These are phyloP conservation scores for Sardina pilchardus DNA, from an alignment of 2,113 vertebrate species.

Conservation along the genomic window DNA sequence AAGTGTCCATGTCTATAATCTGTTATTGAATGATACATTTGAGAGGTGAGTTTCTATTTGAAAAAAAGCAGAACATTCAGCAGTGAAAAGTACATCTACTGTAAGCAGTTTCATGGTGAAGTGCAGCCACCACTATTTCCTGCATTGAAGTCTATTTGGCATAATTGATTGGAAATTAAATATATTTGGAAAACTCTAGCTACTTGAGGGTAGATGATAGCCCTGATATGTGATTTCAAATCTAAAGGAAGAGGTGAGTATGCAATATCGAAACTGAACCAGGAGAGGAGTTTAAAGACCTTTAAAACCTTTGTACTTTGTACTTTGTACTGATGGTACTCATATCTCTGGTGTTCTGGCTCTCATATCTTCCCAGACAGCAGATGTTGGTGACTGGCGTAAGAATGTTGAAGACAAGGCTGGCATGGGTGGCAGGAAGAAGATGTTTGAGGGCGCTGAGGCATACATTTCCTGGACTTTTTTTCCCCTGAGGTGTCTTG, in stretches of 20 bases:
- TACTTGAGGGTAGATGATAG: neutral
- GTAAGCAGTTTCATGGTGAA: neutral
- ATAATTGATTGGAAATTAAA: neutral
- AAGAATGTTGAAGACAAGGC: constrained; percentile 96
- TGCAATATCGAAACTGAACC: no score
- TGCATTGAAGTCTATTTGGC: neutral
- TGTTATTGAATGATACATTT: neutral
- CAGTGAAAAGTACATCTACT: neutral
- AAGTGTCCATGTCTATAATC: no score
- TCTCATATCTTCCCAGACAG: neutral
- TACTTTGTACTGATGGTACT: neutral
- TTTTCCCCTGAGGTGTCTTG: neutral
- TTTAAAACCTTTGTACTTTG: no score
- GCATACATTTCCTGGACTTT: constrained; percentile 59
- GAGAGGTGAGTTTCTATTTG: neutral
- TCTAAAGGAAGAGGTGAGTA: no score
- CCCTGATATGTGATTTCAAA: neutral
- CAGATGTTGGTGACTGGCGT: constrained; percentile 90
- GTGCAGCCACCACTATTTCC: neutral
- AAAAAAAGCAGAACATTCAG: neutral
- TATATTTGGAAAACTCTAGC: neutral
- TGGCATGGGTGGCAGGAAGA: constrained; percentile 84
- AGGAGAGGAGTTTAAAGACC: neutral
- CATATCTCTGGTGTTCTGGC: no score
- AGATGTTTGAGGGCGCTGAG: constrained; percentile 81